Conservation (phyloP, 2,797 vertebrate genomes). For the Crenuchus spilurus region DNA sequence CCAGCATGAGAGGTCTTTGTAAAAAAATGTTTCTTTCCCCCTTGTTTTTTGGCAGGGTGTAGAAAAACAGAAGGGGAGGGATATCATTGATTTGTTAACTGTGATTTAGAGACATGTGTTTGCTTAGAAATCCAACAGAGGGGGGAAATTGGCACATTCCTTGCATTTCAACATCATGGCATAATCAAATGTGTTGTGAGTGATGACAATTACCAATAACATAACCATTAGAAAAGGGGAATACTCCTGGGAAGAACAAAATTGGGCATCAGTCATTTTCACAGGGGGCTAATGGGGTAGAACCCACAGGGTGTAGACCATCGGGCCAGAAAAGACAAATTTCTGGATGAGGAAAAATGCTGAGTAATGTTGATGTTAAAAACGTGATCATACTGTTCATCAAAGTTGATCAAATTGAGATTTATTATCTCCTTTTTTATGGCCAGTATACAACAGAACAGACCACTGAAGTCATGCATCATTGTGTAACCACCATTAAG, state of each 20-base stretch:
- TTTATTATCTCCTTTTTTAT: too few relatives aligned
- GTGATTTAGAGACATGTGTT: constrained; percentile 16
- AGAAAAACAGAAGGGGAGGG: constrained; percentile 42
- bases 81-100: constrained; percentile 22
- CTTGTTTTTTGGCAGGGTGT: constrained; percentile 47
- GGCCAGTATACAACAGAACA: not conserved
- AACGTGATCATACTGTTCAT: not conserved
- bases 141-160: constrained; percentile 27
- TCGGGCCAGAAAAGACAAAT: constrained; percentile 33
- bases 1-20: constrained; percentile 39
- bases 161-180: constrained; percentile 2
- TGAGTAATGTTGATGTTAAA: not conserved
- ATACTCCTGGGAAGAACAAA: constrained; percentile 27
- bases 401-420: not conserved
- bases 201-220: constrained; percentile 25
- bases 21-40: constrained; percentile 37
- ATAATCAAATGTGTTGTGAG: constrained; percentile 10
- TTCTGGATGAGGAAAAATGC: constrained; percentile 13
- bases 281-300: constrained; percentile 16
- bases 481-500: too few relatives aligned
- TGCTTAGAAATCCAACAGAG: constrained; percentile 31
- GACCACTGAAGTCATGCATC: too few relatives aligned
- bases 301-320: constrained; percentile 16
- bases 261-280: constrained; percentile 34
- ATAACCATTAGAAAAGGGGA: constrained; percentile 4